Evolutionary conservation across 2,113 vertebrate genomes (phyloP).

Genomic region (Plectropomus leopardus): DNA sequence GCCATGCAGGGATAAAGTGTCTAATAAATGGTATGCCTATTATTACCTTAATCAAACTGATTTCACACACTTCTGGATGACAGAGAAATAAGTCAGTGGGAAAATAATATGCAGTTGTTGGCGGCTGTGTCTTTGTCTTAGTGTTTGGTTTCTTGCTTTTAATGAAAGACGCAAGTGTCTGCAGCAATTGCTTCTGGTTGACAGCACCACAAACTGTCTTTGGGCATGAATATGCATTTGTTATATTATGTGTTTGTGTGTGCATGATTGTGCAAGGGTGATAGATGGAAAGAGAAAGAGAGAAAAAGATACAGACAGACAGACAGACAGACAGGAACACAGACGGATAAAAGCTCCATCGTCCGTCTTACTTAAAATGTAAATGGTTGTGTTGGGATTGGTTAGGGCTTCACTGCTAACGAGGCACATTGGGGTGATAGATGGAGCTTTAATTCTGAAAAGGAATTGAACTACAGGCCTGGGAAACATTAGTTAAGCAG

Average conservation of each 20-base stretch:
- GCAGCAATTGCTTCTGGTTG: constrained; percentile 15
- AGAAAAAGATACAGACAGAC: constrained; percentile 18
- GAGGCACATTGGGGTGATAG: constrained; percentile 70
- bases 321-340: constrained; percentile 24
- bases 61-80: constrained; percentile 37
- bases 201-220: constrained; percentile 12
- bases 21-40: constrained; percentile 49
- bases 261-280: not conserved
- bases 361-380: constrained; percentile 73
- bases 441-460: constrained; percentile 77
- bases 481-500: constrained; percentile 76
- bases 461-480: constrained; percentile 78
- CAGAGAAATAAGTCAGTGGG: not conserved
- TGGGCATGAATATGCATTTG: constrained; percentile 19
- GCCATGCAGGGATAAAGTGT: constrained; percentile 41
- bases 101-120: constrained; percentile 8
- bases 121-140: not conserved
- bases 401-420: constrained; percentile 68
- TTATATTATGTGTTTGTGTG: constrained; percentile 7
- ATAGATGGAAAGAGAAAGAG: constrained; percentile 19
- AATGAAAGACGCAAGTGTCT: constrained; percentile 27
- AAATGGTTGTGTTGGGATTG: constrained; percentile 75
- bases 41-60: constrained; percentile 57
- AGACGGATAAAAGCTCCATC: constrained; percentile 52
- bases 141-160: constrained; percentile 24